These are phyloP conservation scores for Lasioglossum calceatum DNA, from an alignment of 2,888 invertebrate species.

Conservation along the genomic window DNA sequence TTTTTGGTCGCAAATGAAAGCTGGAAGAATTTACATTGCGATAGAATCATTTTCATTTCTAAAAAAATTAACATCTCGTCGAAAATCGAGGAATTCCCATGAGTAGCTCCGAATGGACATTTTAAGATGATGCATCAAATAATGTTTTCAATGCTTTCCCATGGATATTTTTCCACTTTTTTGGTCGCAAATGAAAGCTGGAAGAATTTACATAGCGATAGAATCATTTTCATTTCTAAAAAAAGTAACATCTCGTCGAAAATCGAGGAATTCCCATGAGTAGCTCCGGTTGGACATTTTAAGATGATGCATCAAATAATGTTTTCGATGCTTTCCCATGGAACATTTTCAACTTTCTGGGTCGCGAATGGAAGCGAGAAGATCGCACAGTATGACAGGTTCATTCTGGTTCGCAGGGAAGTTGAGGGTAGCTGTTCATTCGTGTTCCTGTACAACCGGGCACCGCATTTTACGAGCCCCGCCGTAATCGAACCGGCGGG, in stretches of 20 bases:
- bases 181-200: neutral
- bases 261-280: neutral
- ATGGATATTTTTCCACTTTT: neutral
- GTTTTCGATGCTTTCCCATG: no score
- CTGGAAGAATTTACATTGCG: no score
- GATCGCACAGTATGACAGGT: neutral
- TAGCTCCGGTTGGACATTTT: neutral
- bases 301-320: rapidly evolving
- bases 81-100: no score
- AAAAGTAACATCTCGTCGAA: neutral
- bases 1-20: no score
- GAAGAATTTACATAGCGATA: neutral
- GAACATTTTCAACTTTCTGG: neutral
- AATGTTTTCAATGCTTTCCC: neutral
- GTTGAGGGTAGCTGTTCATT: slow-evolving; percentile 27
- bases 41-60: no score
- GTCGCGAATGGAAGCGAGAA: neutral
- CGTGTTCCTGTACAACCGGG: slow-evolving; percentile 59
- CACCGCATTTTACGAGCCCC: slow-evolving; percentile 59
- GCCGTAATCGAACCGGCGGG: slow-evolving; percentile 72
- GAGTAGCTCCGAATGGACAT: no score
- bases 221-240: neutral
- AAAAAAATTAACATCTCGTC: no score
- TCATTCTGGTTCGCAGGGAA: neutral
- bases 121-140: no score